Evolutionary conservation across 2,888 invertebrate species (phyloP).

Genomic region (Troglohyphantes excavatus): DNA sequence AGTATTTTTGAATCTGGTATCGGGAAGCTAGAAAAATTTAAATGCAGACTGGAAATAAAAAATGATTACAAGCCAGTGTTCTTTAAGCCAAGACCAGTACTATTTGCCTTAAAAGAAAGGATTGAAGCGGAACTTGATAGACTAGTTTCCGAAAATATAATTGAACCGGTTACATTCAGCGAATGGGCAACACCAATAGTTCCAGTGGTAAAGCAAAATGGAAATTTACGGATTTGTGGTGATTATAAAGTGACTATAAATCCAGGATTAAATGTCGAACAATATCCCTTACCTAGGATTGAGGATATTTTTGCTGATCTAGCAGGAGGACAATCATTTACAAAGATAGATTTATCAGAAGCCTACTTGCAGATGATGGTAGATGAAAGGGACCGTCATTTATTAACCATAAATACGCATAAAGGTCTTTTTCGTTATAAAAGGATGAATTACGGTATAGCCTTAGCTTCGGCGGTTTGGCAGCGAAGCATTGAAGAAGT

Average conservation of each 20-base stretch:
- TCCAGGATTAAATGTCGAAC: constrained; percentile 80
- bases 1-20: no score
- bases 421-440: constrained; percentile 81
- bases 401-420: constrained; percentile 82
- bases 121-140: constrained; percentile 6
- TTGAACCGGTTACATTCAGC: neutral
- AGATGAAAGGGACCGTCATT: constrained; percentile 81
- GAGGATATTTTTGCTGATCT: constrained; percentile 74
- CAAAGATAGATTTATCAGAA: constrained; percentile 56
- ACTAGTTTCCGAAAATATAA: neutral
- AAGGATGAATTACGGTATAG: constrained; percentile 81
- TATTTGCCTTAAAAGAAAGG: neutral
- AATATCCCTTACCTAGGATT: constrained; percentile 80
- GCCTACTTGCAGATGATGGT: constrained; percentile 82
- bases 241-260: constrained; percentile 81
- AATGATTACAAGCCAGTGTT: no score
- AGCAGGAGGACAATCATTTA: neutral
- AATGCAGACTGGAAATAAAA: no score
- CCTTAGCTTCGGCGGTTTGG: constrained; percentile 81
- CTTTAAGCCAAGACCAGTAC: no score
- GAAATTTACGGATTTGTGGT: constrained; percentile 81
- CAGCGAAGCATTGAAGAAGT: constrained; percentile 68
- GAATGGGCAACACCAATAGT: constrained; percentile 4
- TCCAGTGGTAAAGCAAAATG: neutral
- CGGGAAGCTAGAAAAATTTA: no score